A percentile compares a stretch with the other conserved stretches of the same genome.
These are phyloP conservation scores for Ecdyonurus torrentis DNA, from an alignment of 2,888 invertebrate genomes.

Conservation along the genomic window DNA sequence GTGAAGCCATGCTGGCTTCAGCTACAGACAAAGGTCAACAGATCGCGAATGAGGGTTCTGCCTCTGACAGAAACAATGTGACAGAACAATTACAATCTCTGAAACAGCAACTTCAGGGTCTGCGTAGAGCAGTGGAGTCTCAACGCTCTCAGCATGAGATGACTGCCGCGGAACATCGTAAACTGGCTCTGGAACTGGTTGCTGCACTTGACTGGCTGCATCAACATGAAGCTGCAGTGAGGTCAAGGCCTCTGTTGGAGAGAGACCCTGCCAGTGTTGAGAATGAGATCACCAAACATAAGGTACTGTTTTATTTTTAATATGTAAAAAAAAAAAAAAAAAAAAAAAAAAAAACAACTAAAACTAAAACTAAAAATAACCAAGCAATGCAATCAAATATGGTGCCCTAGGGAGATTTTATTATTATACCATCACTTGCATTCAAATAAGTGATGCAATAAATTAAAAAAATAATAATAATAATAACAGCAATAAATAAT, in stretches of 20 bases:
- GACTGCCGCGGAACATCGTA: constrained; percentile 73
- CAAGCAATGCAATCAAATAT: too few species aligned
- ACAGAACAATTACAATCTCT: constrained; percentile 74
- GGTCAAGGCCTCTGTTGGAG: constrained; percentile 65
- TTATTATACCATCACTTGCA: constrained; percentile 8
- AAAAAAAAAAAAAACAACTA: too few species aligned
- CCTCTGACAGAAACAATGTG: constrained; percentile 70
- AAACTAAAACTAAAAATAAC: too few species aligned
- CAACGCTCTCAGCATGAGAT: constrained; percentile 76
- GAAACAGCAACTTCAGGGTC: constrained; percentile 63
- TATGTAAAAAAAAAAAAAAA: too few species aligned
- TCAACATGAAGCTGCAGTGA: constrained; percentile 61
- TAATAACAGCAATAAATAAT: neutral
- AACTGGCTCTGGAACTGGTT: constrained; percentile 66
- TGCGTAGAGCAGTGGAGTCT: constrained; percentile 67
- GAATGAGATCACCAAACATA: constrained; percentile 61
- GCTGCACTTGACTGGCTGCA: constrained; percentile 70
- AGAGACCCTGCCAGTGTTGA: constrained; percentile 65
- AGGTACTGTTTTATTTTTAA: too few species aligned
- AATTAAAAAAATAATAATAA: constrained; percentile 3
- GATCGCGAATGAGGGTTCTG: constrained; percentile 78
- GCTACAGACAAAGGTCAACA: constrained; percentile 86
- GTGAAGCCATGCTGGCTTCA: constrained; percentile 70
- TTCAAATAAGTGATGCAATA: neutral
- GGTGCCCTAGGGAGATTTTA: neutral